Evolutionary conservation across 2,797 vertebrate genomes (phyloP), one percentile per base, ranked within the genome.

Genomic region (Poeciliopsis turneri): DNA sequence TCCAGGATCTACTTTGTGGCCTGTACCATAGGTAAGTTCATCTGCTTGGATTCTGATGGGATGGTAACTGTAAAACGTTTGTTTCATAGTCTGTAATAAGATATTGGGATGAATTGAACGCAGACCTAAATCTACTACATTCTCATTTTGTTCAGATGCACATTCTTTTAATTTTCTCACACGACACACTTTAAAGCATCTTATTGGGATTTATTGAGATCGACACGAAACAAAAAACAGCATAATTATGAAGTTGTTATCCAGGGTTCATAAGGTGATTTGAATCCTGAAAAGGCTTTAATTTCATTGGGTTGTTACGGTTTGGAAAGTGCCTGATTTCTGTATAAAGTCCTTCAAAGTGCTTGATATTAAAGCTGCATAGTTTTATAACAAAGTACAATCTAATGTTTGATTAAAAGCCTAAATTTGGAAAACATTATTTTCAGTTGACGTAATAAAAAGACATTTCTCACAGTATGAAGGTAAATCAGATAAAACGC

Each of bases 1-100:
- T 97, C 98, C 85, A 94, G 97, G 86, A 95, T 98, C 90, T 99
- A 99, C 93, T 99, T 99, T 78, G 94, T 98, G 88, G 96, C 97
- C 92, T 99, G 97, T 89, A 98, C 97, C 1, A 90, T 99, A 4
- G 98, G 98, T 99, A 95, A 8, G 95, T 41, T 18, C 3, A 7
- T 15, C 33, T 55, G 49, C n/a, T 15, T 23, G 20, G 36, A 68
- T 11, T 36, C 8, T 51, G 46, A 10, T 30, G 18, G 71, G 46
- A 13, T 72, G 45, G 13, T 20, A 49, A 72, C 10, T 45, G 46
- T 20, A 39, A 68, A 41, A n/a, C 39, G 10, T 18, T 68, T 23
- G 23, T 41, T 66, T 68, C 4, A 41, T 25, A 23, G 23, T 66
- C 33, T 23, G 8, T 20, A 51, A 20, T 51, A 23, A 39, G 9